Percentiles rank a stretch among this genome's conserved stretches.
These are phyloP conservation scores for Salvelinus namaycush DNA, from an alignment of 2,113 vertebrate species.

Conservation along the genomic window DNA sequence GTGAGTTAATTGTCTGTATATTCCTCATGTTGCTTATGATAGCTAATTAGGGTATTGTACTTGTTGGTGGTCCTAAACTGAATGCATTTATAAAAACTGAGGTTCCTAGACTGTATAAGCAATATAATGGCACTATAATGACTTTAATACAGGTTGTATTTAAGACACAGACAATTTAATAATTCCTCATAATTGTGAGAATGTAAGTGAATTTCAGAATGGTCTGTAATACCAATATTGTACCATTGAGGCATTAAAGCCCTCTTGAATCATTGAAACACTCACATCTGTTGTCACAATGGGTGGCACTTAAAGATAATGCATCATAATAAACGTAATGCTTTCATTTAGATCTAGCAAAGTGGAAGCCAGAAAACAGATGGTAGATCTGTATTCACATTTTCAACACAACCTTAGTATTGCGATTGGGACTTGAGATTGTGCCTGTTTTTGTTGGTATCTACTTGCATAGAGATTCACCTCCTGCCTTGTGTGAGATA, in stretches of 20 bases:
- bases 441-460: not conserved
- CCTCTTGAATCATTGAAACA: slow-evolving; percentile 5
- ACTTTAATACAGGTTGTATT: too few species aligned
- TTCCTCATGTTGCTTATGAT: slow-evolving; percentile 52
- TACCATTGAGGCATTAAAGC: too few species aligned
- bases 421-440: slow-evolving; percentile 33
- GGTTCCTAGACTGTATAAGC: too few species aligned
- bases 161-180: too few species aligned
- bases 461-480: not conserved
- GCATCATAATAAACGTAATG: slow-evolving; percentile 71
- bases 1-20: slow-evolving; percentile 63
- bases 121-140: too few species aligned
- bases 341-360: slow-evolving; percentile 49
- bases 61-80: slow-evolving; percentile 35
- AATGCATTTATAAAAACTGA: slow-evolving; percentile 47
- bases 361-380: slow-evolving; percentile 68
- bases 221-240: too few species aligned
- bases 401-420: slow-evolving; percentile 50
- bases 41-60: slow-evolving; percentile 62
- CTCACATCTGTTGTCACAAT: slow-evolving; percentile 73
- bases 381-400: slow-evolving; percentile 57
- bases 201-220: too few species aligned
- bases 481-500: not conserved
- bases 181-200: too few species aligned
- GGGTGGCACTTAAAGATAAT: slow-evolving; percentile 70